These are phyloP conservation scores for Neuroterus valhalla DNA, from an alignment of 1,140 invertebrate genomes.

Conservation along the genomic window DNA sequence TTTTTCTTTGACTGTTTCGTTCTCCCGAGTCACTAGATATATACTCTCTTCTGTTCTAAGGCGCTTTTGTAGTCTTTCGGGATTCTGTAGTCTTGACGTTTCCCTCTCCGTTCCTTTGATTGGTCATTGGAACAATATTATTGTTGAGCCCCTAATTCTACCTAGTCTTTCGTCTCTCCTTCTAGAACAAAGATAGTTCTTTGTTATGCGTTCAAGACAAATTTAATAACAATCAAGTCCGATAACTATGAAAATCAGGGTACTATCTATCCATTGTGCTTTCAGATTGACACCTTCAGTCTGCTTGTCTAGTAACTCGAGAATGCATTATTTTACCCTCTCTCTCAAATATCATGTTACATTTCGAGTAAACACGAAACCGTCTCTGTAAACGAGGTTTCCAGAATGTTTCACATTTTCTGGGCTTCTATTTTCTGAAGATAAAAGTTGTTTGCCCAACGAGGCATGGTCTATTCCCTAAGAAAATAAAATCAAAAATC, in stretches of 20 bases:
- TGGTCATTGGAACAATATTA: too few species aligned
- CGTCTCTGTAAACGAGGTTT: conserved; percentile 8
- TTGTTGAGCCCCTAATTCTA: too few species aligned
- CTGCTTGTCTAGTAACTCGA: neutral
- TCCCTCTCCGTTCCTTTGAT: too few species aligned
- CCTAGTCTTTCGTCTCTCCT: too few species aligned
- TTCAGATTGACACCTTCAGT: neutral
- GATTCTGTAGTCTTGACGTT: too few species aligned
- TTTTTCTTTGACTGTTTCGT: neutral
- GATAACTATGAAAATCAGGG: neutral
- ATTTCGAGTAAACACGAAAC: conserved; percentile 7
- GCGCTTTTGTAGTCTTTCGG: too few species aligned
- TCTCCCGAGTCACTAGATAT: too few species aligned
- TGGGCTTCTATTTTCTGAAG: conserved; percentile 1
- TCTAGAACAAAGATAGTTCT: too few species aligned
- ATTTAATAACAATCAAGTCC: too few species aligned
- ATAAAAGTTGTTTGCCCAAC: conserved; percentile 10
- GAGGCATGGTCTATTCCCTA: neutral
- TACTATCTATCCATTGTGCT: conserved; percentile 1
- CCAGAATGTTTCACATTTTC: neutral
- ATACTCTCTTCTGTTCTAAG: too few species aligned
- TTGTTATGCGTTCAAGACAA: too few species aligned
- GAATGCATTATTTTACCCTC: neutral
- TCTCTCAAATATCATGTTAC: neutral
- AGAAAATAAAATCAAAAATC: conserved; percentile 14